These are phyloP conservation scores for Molossus molossus DNA, from an alignment of 2,797 vertebrate species.

Conservation along the genomic window DNA sequence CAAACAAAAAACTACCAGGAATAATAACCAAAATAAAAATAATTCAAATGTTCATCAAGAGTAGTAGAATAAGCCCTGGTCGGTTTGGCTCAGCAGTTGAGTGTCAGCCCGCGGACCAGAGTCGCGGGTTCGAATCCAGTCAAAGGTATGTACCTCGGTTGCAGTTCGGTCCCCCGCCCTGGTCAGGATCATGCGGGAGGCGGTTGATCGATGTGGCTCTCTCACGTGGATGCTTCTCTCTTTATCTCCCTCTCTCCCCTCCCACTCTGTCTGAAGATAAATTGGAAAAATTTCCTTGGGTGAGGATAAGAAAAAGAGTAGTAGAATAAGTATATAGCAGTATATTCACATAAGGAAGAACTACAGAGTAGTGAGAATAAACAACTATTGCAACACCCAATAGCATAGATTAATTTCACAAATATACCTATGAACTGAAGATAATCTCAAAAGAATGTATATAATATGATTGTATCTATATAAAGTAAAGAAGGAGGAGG, in stretches of 20 bases:
- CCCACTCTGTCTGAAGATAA: too few relatives aligned
- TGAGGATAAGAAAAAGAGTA: not conserved
- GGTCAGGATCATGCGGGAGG: too few relatives aligned
- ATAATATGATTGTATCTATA: not conserved
- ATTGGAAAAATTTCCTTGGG: too few relatives aligned
- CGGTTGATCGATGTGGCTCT: too few relatives aligned
- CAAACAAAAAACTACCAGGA: not conserved
- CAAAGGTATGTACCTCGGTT: too few relatives aligned
- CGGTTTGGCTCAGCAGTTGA: too few relatives aligned
- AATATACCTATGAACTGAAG: not conserved
- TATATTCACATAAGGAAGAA: not conserved
- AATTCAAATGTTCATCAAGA: not conserved
- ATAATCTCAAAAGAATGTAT: not conserved
- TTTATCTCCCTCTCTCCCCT: too few relatives aligned
- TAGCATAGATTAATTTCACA: not conserved
- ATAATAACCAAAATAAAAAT: not conserved
- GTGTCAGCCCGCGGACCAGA: too few relatives aligned
- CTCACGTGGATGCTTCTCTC: too few relatives aligned
- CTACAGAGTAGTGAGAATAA: not conserved
- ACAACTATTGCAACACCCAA: not conserved
- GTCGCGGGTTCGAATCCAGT: too few relatives aligned
- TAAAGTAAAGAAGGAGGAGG: not conserved
- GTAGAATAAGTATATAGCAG: not conserved
- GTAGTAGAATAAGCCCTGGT: not conserved
- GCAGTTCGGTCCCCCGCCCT: too few relatives aligned